Evolutionary conservation across 1,140 invertebrate genomes (phyloP), one percentile per base, ranked within the genome.

Genomic region (Penaeus japonicus): DNA sequence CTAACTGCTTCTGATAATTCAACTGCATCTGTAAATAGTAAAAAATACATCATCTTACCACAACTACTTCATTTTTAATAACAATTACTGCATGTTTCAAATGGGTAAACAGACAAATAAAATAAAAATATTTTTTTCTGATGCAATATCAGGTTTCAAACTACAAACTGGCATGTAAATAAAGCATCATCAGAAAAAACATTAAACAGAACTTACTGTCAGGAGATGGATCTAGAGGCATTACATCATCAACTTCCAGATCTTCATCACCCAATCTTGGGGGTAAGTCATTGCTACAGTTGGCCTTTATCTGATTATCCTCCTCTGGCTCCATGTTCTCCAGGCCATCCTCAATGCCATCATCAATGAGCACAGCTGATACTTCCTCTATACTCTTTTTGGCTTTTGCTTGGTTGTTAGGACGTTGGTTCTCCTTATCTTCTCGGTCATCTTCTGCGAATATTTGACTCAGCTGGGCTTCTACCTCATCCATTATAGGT

Each of bases 351-450:
- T 59, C 54, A 32, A 7, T 57, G 18, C 10, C 30, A 47, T 47
- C 47, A 47, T 47, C 47, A 7, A 47, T 47, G 47, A 47, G 47
- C 5, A 47, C 47, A 47, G 47, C 10, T 12, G 47, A 47, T 2
- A 70, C n/a, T 59, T n/a, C 32, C n/a, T 82, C 59, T 62, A 32
- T 24, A 24, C 59, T 70, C 5, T 65, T 59, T 15, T n/a, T 59
- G 15, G 39, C 39, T 22, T 53, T 27, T 27, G 59, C 75, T 47
- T 86, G 84, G 27, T 80, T 55, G n/a, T 80, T 87, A 7, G 85
- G 85, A 4, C 39, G 53, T 32, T 47, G 78, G 24, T 87, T 87
- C 59, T 87, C 77, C 53, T 87, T 87, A 78, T 87, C 85, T 30
- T 85, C 84, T 17, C 84, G 70, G 54, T 87, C 85, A 5, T 80